Evolutionary conservation across 1,140 invertebrate genomes (phyloP), one percentile per base, ranked within the genome.

Genomic region (Antheraea mylitta): DNA sequence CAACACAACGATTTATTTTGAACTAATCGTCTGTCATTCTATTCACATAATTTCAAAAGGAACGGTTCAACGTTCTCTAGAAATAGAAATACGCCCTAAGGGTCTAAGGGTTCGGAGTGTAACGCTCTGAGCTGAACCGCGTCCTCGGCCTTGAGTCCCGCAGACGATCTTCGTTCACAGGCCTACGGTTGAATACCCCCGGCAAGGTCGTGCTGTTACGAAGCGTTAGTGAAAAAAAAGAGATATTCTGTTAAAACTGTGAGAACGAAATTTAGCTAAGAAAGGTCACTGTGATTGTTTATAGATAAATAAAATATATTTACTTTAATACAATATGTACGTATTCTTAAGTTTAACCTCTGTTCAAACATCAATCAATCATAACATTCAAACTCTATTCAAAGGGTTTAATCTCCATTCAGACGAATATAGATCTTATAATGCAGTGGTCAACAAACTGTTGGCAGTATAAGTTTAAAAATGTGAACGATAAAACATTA

Each of bases 111-210:
- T 64, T 71, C 10, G 30, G 61, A 61, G 65, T 71, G 65, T 53
- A 71, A 71, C 58, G 69, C 45, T 64, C 65, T 67, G 48, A 11
- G 18, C 30, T 38, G 60, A 8, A 36, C n/a, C 66, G 67, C 18
- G 67, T 71, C 67, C 61, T 67, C 66, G 72, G 73, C 76, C 72
- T 77, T 75, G 74, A 42, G 64, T 70, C 18, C 67, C 60, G 60
- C 64, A 73, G 65, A 72, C 71, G 48, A 58, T 42, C 70, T 69
- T 68, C 66, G 59, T 67, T 71, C 70, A 71, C 38, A 67, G 60
- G 19, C 38, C 38, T 37, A 64, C 69, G 63, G 74, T 73, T 73
- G 67, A 71, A 71, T 67, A 65, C 67, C 71, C 71, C 58, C 16
- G 53, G 42, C 68, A 76, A 70, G 70, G 74, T 68, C 64, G 48